These are phyloP conservation scores for Drosophila albomicans DNA, from an alignment of 1,140 invertebrate genomes.

Conservation along the genomic window DNA sequence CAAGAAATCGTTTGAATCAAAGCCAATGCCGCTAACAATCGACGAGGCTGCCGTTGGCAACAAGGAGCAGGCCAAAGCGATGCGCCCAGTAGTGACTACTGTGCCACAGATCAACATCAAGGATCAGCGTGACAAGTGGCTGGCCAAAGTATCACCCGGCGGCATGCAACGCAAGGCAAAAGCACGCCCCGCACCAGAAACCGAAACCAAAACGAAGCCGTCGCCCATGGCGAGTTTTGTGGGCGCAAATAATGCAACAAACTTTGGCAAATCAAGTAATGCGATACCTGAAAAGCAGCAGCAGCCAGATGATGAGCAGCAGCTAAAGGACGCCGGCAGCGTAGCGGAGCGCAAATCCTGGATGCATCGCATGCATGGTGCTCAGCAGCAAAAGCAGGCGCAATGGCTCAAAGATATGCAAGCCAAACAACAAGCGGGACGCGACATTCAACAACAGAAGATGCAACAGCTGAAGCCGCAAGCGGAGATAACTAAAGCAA, in stretches of 20 bases:
- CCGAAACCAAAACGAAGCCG: background rate
- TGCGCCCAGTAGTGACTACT: background rate
- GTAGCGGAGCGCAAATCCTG: slow-evolving; percentile 55
- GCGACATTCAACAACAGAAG: slow-evolving; percentile 61
- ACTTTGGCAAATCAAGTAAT: background rate
- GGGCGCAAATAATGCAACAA: background rate
- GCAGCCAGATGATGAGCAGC: background rate
- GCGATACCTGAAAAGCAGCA: background rate
- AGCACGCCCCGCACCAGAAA: background rate
- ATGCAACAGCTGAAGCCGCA: slow-evolving; percentile 35
- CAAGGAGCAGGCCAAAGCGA: background rate
- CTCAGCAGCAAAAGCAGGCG: slow-evolving; percentile 59
- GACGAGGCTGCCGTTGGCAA: background rate
- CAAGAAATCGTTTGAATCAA: slow-evolving; percentile 12
- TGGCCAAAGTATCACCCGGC: slow-evolving; percentile 63
- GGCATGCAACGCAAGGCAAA: slow-evolving; percentile 36
- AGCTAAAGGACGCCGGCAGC: slow-evolving; percentile 22
- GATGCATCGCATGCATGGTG: slow-evolving; percentile 70
- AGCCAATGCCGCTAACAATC: background rate
- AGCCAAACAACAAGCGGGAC: slow-evolving; percentile 60
- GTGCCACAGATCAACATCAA: slow-evolving; percentile 28
- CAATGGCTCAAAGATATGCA: slow-evolving; percentile 67
- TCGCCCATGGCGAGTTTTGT: background rate
- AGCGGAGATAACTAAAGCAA: background rate
- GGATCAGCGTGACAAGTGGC: slow-evolving; percentile 67